Base-by-base conservation (phyloP, 2,888 invertebrate species). In the Pseudeuparius sepicola region DNA sequence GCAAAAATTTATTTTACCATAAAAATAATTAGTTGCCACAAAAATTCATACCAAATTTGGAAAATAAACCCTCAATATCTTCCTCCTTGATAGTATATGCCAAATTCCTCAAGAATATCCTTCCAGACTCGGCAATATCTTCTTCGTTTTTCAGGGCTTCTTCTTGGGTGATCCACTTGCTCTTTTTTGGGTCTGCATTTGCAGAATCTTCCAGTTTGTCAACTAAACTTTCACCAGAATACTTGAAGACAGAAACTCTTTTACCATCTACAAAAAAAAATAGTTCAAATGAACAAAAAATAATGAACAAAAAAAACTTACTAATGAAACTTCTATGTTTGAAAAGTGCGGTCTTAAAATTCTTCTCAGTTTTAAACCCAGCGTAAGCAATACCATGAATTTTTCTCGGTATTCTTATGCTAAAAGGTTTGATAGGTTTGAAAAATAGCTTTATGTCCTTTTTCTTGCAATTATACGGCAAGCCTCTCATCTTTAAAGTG, bases 61-160 rank as follows among this genome's bases (percentile, higher is more conserved):
- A 76, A 66, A 97, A 97, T 1, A 88, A 54, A 42, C 70, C 65
- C 48, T 81, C 79, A 20, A 98, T 57, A 52, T 94, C 89, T 40
- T 84, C 80, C 60, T 94, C 92, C 0, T 78, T 85, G 4, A 81
- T 75, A 2, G 79, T 74, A 55, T 92, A 97, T 0, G 92, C 68
- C 37, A 97, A 69, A 67, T 97, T 97, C 41, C 96, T 71, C 1
- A 94, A 69, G 67, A 90, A 97, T 51, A 97, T 81, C 47, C 84
- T 74, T 2, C 97, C 97, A 44, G 93, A 90, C 56, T 89, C 89
- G 1, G 79, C 84, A 40, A 89, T 81, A 44, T 71, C 73, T 57
- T 89, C 89, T 59, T 82, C 85, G 52, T 73, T 71, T 49, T 73
- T 71, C 2, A 81, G 47, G 7, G 65, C 61, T 23, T 76, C 73